These are phyloP conservation scores for Hetaerina titia DNA, from an alignment of 2,888 invertebrate species.

Conservation along the genomic window DNA sequence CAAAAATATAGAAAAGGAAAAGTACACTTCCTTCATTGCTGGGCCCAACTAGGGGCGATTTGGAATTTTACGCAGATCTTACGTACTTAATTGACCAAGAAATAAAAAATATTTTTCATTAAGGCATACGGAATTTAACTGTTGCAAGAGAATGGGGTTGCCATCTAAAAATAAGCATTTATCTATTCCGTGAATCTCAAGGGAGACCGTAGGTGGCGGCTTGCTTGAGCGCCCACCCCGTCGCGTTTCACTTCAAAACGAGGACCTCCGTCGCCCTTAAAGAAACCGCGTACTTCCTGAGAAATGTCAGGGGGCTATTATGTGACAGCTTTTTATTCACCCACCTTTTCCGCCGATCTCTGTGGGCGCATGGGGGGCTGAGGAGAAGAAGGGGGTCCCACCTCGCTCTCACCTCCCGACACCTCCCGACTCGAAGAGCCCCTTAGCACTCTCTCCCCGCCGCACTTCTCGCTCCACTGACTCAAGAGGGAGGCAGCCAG, in stretches of 20 bases:
- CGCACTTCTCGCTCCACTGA: not conserved
- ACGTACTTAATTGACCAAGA: too few relatives aligned
- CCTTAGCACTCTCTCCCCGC: not conserved
- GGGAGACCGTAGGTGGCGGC: not conserved
- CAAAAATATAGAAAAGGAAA: too few relatives aligned
- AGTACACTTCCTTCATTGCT: too few relatives aligned
- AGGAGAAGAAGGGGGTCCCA: too few relatives aligned
- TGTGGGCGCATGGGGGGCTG: not conserved
- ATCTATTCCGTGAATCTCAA: not conserved
- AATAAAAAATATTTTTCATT: too few relatives aligned
- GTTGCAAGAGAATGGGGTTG: not conserved
- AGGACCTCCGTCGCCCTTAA: not conserved
- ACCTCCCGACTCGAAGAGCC: not conserved
- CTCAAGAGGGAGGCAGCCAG: not conserved
- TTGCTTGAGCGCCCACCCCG: not conserved
- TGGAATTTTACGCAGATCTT: too few relatives aligned
- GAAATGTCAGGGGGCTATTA: constrained; percentile 18
- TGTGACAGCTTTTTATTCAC: not conserved
- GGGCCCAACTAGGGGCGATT: too few relatives aligned
- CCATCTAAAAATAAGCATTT: not conserved
- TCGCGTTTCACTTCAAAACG: not conserved
- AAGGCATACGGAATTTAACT: too few relatives aligned
- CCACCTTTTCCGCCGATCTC: not conserved
- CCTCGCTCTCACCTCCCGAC: not conserved
- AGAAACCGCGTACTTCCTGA: constrained; percentile 12